Percentiles rank a stretch among this genome's conserved stretches.
Conservation (phyloP, 2,113 vertebrate genomes). For the Typhlomys cinereus region DNA sequence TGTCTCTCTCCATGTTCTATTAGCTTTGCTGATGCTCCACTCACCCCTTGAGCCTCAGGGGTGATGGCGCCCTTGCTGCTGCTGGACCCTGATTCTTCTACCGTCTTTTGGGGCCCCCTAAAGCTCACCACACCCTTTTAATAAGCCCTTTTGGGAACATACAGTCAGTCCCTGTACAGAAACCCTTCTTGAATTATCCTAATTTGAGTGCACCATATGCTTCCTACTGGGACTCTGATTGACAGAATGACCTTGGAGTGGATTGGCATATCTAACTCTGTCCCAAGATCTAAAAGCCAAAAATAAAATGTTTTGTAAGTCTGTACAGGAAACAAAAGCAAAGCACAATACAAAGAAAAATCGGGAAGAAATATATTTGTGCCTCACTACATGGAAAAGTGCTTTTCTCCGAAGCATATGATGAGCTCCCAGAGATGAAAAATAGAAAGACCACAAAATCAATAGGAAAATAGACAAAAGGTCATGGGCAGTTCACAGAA, state of each 20-base stretch:
- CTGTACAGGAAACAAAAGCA: constrained; percentile 16
- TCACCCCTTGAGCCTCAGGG: too few relatives aligned
- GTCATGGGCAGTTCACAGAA: not conserved
- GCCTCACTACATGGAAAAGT: not conserved
- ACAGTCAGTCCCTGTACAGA: not conserved
- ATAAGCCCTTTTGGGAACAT: not conserved
- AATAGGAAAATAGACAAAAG: constrained; percentile 25
- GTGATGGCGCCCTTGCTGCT: not conserved
- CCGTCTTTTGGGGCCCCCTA: not conserved
- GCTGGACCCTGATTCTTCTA: not conserved
- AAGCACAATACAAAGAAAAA: not conserved
- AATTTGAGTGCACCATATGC: not conserved
- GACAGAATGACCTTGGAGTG: not conserved
- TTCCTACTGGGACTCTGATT: not conserved
- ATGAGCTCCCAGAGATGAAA: not conserved
- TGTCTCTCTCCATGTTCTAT: not conserved
- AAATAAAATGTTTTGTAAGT: not conserved
- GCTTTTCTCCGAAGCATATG: not conserved
- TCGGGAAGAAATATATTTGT: not conserved
- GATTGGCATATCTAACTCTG: not conserved
- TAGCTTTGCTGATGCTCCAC: too few relatives aligned
- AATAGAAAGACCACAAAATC: not conserved
- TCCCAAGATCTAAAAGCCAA: constrained; percentile 22
- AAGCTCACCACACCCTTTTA: not conserved
- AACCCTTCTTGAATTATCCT: not conserved